phyloP scores from a whole-genome alignment of 2,113 vertebrate genomes.

The Piprites chloris region DNA sequence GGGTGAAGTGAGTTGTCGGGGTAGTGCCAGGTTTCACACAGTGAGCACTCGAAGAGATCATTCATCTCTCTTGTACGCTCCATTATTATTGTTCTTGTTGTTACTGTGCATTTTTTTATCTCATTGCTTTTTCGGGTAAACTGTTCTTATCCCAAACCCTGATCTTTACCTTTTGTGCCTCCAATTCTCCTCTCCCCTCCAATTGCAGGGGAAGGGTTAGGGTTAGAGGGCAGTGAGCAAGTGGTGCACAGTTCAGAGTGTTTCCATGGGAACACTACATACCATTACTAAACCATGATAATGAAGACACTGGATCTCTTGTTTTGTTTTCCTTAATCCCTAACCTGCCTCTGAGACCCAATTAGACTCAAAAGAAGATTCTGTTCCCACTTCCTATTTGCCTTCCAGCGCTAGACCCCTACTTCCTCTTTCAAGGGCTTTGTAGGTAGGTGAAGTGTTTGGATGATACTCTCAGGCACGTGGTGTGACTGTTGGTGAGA shows the following conservation, averaged over 20 bases:
- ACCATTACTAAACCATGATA: neutral
- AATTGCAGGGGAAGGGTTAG: too few relatives aligned
- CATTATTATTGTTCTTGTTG: too few relatives aligned
- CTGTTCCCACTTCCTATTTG: neutral
- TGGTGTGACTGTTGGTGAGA: neutral
- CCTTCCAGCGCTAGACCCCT: neutral
- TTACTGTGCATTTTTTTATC: neutral
- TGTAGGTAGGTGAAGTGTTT: fast-evolving
- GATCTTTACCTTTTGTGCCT: neutral
- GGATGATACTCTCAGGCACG: neutral
- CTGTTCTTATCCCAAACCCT: neutral
- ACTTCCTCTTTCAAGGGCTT: neutral
- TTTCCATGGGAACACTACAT: neutral
- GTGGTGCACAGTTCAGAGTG: neutral
- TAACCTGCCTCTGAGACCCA: neutral
- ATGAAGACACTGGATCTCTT: neutral
- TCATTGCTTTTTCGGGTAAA: neutral
- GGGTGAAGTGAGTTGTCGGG: neutral
- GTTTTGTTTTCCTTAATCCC: neutral
- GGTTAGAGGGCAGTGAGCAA: neutral
- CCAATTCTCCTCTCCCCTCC: neutral
- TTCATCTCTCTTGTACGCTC: neutral
- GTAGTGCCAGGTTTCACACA: too few relatives aligned
- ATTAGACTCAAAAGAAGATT: neutral
- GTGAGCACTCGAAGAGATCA: neutral